A percentile compares a stretch with the other conserved stretches of the same genome.
phyloP scores from a whole-genome alignment of 2,113 vertebrate species.

The Gnathonemus echidnorhynchus region DNA sequence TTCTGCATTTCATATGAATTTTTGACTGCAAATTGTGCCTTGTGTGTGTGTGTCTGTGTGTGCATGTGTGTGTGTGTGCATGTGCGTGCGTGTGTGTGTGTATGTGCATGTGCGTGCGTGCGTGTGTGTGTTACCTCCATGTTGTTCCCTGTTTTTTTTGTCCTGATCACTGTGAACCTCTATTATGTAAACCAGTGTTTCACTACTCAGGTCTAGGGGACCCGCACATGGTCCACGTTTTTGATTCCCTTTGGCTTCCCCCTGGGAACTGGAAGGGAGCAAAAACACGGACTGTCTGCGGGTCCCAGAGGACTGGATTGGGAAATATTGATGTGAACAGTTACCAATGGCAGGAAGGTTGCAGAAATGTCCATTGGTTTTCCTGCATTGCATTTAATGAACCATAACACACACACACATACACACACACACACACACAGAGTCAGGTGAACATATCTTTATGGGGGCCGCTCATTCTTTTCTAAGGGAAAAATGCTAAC shows the following conservation, averaged over 20 bases:
- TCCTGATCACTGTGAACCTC: not conserved
- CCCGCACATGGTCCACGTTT: not conserved
- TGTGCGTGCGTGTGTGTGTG: not conserved
- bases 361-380: not conserved
- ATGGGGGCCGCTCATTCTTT: not conserved
- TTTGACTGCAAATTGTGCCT: not conserved
- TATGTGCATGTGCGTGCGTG: not conserved
- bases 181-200: not conserved
- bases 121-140: not conserved
- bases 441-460: not conserved
- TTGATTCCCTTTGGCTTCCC: not conserved
- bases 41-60: not conserved
- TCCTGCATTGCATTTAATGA: not conserved
- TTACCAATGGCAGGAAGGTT: not conserved
- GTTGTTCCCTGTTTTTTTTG: not conserved
- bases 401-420: not conserved
- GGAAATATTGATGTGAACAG: not conserved
- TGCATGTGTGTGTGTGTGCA: not conserved
- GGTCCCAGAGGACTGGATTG: not conserved
- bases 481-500: not conserved
- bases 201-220: not conserved
- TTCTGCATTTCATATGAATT: not conserved
- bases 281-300: not conserved
- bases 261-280: not conserved
- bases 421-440: not conserved